Base-by-base conservation (phyloP, 1,140 invertebrate genomes). In the Magallana ariakensis region DNA sequence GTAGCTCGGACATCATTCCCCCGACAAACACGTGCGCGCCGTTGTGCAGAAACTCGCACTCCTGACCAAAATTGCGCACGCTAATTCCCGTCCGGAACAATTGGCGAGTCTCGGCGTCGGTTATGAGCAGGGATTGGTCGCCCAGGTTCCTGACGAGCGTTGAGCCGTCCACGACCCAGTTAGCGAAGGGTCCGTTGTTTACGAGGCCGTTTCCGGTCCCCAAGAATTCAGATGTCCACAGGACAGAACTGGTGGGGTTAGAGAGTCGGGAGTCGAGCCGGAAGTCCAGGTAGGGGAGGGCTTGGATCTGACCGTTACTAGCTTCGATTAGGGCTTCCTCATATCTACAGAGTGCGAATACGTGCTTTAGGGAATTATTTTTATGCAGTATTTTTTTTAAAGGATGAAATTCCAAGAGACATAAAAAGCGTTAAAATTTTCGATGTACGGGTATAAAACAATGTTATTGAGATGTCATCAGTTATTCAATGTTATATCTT, bases 21-120 rank as follows among this genome's bases (percentile, higher is more conserved):
- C 87, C 88, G 2, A 89, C 80, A 87, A 87, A 90, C 0, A 84
- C 60, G 56, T 90, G 90, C 1, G 87, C 87, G 2, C n/a, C 19
- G n/a, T 88, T 83, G 58, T 88, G 87, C 7, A 87, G 46, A 10
- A 53, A 56, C 70, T 90, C 90, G 0, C 89, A 70, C 66, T 83
- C 60, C 4, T 55, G 6, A 9, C 66, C 66, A 26, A 75, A 75
- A 26, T 7, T 10, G 13, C 66, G 66, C 10, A 75, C 66, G 15
- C 11, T n/a, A n/a, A n/a, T 75, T 11, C 22, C 3, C 1, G 11
- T 75, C 33, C 22, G 22, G 1, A 33, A 75, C 19, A 75, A 19
- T 3, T 11, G 19, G 22, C 66, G 0, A 4, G 33, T 22, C 1
- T 75, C 22, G 33, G 19, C 19, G 22, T 75, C 66, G 5, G 66